Evolutionary conservation across 1,140 invertebrate species (phyloP).

Genomic region (Eumeta japonica): DNA sequence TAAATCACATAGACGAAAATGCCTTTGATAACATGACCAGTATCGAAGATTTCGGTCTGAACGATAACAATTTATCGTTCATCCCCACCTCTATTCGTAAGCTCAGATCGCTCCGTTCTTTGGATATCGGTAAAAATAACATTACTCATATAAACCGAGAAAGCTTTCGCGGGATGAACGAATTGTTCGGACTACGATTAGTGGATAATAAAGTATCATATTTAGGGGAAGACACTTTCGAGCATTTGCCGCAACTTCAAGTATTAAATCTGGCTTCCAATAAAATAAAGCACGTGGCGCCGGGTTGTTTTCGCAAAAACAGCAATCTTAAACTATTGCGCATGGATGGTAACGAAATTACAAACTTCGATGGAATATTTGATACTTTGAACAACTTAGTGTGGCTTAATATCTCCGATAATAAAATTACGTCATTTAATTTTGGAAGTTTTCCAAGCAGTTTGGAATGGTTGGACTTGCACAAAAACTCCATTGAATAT

Average conservation of each 20-base stretch:
- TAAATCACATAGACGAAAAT: slow-evolving; percentile 66
- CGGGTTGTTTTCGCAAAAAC: slow-evolving; percentile 66
- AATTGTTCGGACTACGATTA: slow-evolving; percentile 64
- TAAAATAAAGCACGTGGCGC: slow-evolving; percentile 64
- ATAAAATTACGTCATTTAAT: slow-evolving; percentile 67
- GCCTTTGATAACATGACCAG: slow-evolving; percentile 78
- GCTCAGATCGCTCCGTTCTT: slow-evolving; percentile 67
- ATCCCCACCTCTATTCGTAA: slow-evolving; percentile 71
- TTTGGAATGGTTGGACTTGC: slow-evolving; percentile 71
- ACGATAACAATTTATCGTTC: slow-evolving; percentile 69
- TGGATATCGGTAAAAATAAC: slow-evolving; percentile 78
- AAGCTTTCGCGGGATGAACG: slow-evolving; percentile 64
- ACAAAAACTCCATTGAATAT: slow-evolving; percentile 63
- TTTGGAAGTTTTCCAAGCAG: slow-evolving; percentile 66
- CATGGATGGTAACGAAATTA: slow-evolving; percentile 67
- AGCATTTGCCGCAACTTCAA: slow-evolving; percentile 64
- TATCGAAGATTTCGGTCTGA: slow-evolving; percentile 77
- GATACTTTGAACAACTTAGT: slow-evolving; percentile 63
- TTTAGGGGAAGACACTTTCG: slow-evolving; percentile 67
- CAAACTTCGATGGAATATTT: slow-evolving; percentile 67
- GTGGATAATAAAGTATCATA: slow-evolving; percentile 69
- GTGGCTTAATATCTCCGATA: slow-evolving; percentile 72
- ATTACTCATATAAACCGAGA: slow-evolving; percentile 63
- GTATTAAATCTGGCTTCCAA: slow-evolving; percentile 71
- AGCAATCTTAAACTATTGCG: slow-evolving; percentile 64